A percentile compares a stretch with the other conserved stretches of the same genome.
Evolutionary conservation across 2,113 vertebrate species (phyloP).

Genomic region (Castor canadensis): DNA sequence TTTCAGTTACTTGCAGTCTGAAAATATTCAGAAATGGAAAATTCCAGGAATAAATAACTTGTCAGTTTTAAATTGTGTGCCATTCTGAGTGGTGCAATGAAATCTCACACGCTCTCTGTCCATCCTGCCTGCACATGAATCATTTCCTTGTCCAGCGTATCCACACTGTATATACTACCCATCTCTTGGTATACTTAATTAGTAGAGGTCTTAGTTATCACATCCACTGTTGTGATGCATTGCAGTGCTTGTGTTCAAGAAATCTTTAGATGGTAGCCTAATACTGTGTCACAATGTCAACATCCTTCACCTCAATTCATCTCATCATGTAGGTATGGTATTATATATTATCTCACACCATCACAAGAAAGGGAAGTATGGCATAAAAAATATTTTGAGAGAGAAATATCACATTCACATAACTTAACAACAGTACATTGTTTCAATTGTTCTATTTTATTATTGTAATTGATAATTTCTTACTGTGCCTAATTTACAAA

Average conservation of each 20-base stretch:
- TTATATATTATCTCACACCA: background rate
- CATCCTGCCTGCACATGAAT: background rate
- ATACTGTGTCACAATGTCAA: background rate
- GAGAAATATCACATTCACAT: background rate
- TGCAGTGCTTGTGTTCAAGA: background rate
- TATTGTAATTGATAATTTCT: background rate
- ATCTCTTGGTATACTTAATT: background rate
- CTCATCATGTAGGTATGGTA: background rate
- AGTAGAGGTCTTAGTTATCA: background rate
- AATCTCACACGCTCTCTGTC: background rate
- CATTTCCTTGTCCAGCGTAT: background rate
- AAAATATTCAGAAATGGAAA: slow-evolving; percentile 6
- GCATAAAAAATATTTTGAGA: background rate
- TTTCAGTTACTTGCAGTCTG: background rate
- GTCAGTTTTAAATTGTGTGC: background rate
- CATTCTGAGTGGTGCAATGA: background rate
- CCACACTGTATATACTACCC: background rate
- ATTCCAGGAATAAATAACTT: background rate
- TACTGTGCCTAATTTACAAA: background rate
- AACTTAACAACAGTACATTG: background rate
- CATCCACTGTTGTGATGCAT: background rate
- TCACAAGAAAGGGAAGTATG: background rate
- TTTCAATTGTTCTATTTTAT: background rate
- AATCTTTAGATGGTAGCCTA: background rate
- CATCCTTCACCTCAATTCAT: background rate